phyloP scores from a whole-genome alignment of 2,113 vertebrate genomes.

The Ctenodactylus gundi region DNA sequence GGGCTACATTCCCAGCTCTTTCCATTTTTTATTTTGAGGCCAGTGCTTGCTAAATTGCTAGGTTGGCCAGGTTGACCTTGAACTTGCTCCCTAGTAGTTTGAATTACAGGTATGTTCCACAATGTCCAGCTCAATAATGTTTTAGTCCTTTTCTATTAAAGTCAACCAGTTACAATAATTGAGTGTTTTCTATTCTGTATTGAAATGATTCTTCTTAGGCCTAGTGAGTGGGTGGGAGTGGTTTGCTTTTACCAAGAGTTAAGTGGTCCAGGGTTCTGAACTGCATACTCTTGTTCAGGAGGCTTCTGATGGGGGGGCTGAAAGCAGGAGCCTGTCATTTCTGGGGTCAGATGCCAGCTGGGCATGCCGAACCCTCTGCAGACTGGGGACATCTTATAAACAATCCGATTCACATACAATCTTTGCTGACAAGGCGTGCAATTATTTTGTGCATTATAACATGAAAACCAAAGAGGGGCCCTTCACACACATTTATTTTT shows the following conservation, averaged over 20 bases:
- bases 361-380: neutral
- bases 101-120: neutral
- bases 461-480: conserved; percentile 5
- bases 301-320: neutral
- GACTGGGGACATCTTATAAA: neutral
- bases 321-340: neutral
- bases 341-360: neutral
- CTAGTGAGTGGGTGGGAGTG: neutral
- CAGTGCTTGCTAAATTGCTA: neutral
- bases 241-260: neutral
- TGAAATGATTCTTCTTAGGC: neutral
- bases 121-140: neutral
- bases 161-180: neutral
- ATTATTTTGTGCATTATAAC: conserved; percentile 58
- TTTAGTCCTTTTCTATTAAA: neutral
- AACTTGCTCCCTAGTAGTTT: neutral
- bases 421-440: conserved; percentile 16
- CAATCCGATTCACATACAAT: conserved; percentile 23
- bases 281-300: neutral
- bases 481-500: neutral
- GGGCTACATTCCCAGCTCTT: neutral
- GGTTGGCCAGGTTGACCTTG: neutral
- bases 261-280: neutral
- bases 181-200: neutral
- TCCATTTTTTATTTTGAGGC: neutral